Evolutionary conservation across 2,113 vertebrate genomes (phyloP).

Genomic region (Saguinus imperator): DNA sequence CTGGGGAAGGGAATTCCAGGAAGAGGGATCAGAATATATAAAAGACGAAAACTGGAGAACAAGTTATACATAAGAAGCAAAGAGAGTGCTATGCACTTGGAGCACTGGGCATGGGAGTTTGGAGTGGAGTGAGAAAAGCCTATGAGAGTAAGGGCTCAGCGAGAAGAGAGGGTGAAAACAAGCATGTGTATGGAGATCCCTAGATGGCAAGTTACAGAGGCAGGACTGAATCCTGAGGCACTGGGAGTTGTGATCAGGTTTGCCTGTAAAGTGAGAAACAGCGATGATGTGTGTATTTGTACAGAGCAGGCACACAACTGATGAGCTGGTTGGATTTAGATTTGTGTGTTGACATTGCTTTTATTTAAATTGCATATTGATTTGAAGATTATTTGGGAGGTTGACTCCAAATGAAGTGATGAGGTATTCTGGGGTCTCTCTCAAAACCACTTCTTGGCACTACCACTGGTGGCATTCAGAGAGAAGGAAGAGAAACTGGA

Average conservation of each 20-base stretch:
- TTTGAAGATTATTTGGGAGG: constrained; percentile 37
- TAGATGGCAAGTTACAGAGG: background rate
- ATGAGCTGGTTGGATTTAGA: constrained; percentile 8
- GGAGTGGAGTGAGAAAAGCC: too few species aligned
- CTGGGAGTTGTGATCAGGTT: background rate
- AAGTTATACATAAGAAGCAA: background rate
- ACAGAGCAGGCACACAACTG: background rate
- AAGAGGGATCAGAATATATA: background rate
- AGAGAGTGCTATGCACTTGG: background rate
- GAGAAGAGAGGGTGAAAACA: background rate
- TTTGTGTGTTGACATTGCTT: background rate
- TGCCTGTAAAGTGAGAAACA: background rate
- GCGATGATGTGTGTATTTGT: background rate
- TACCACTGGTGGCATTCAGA: background rate
- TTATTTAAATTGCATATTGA: constrained; percentile 41
- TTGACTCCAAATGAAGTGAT: constrained; percentile 18
- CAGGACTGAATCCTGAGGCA: background rate
- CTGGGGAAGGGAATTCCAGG: background rate
- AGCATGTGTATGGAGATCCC: too few species aligned
- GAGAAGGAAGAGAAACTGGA: constrained; percentile 3
- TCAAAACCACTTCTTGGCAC: constrained; percentile 55
- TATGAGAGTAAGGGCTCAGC: background rate
- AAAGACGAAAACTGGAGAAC: background rate
- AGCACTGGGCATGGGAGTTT: background rate
- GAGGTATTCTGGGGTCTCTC: constrained; percentile 54